Conservation (phyloP, 2,888 invertebrate species). For the Drosophila setosimentum region DNA sequence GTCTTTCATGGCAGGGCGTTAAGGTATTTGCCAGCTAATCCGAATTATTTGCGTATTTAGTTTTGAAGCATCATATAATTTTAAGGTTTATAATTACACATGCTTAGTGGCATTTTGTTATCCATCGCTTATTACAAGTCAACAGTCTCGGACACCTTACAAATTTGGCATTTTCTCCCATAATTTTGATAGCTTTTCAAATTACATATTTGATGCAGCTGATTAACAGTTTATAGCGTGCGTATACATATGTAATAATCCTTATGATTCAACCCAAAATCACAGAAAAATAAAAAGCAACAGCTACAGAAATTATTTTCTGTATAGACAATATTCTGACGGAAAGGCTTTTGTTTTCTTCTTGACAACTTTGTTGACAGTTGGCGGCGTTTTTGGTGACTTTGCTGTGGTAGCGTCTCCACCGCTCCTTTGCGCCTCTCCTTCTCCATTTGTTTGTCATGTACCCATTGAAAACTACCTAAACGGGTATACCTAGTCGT, state of each 20-base stretch:
- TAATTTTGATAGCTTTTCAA: no score
- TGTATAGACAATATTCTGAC: conserved; percentile 34
- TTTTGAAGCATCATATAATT: not conserved
- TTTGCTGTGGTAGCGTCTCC: conserved; percentile 21
- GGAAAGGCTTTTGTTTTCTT: conserved; percentile 36
- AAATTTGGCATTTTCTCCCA: not conserved
- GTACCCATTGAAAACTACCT: not conserved
- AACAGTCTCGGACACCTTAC: not conserved
- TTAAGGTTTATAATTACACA: not conserved
- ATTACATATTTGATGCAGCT: conserved; percentile 11
- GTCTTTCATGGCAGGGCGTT: not conserved
- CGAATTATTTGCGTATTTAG: not conserved
- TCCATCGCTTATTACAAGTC: not conserved
- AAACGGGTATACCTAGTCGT: not conserved
- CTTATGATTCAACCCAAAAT: not conserved
- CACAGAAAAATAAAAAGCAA: conserved; percentile 16
- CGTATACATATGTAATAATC: conserved; percentile 1
- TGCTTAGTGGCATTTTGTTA: not conserved
- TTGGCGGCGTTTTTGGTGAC: conserved; percentile 36
- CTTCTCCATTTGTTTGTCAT: not conserved
- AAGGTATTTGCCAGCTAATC: not conserved
- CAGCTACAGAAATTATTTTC: conserved; percentile 29
- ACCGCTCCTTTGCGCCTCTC: not conserved
- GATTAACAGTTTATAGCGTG: conserved; percentile 15
- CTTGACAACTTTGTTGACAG: conserved; percentile 48